Base-by-base conservation (phyloP, 2,888 invertebrate genomes). In the Rhamphomyia laevipes region DNA sequence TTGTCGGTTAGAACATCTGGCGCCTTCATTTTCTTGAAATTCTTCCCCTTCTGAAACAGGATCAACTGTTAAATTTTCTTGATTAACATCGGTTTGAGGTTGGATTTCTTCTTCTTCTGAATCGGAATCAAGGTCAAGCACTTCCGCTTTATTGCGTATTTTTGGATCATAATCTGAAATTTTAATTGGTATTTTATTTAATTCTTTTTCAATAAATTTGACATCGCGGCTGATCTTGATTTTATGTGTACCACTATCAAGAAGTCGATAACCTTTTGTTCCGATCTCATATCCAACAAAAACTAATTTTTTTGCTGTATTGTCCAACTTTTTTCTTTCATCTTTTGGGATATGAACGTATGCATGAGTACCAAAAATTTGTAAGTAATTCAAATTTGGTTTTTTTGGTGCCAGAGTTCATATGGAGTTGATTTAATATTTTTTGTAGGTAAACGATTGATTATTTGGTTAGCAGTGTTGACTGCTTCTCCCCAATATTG, bases 251-350 rank as follows among this genome's bases (percentile, higher is more conserved):
- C 7, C 27, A 31, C 37, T 30, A 43, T 51, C 37, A n/a, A n/a
- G n/a, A n/a, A n/a, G n/a, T n/a, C n/a, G n/a, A n/a, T n/a, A n/a
- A 44, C n/a, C n/a, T n/a, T n/a, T n/a, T n/a, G n/a, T n/a, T n/a
- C n/a, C n/a, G n/a, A n/a, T n/a, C n/a, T n/a, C n/a, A 23, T 55
- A 53, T 10, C 54, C 54, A 1, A 55, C 7, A 31, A 56, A 53
- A 27, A n/a, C n/a, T n/a, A n/a, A n/a, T n/a, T n/a, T n/a, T n/a
- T 51, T 46, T 37, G 46, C 51, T 12, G 33, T 42, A 30, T 42
- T 4, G 38, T 56, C 53, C 33, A 51, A 47, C 40, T 56, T 56
- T 21, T 18, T n/a, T 31, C 51, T 17, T 43, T 52, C 51, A 46
- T 42, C 51, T 27, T 41, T 21, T n/a, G 55, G 51, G n/a, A 55